Percentiles rank a stretch among this genome's conserved stretches.
These are phyloP conservation scores for Cyrtorhinus lividipennis DNA, from an alignment of 1,140 invertebrate genomes.

Conservation along the genomic window DNA sequence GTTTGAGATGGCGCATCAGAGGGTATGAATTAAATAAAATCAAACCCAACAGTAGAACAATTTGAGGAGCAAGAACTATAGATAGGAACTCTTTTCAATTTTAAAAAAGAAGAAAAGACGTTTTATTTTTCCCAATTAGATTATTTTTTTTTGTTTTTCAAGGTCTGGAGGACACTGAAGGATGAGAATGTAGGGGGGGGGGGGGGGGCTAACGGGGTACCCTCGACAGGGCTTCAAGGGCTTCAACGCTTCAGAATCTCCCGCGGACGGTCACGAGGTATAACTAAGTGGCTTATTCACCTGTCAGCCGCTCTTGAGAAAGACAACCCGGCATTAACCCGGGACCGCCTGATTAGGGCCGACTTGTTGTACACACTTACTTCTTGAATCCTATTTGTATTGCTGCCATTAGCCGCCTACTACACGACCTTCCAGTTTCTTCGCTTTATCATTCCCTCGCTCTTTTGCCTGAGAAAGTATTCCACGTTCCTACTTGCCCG, in stretches of 20 bases:
- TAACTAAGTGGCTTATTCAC: constrained; percentile 13
- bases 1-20: too few relatives aligned
- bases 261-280: constrained; percentile 10
- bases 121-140: not conserved
- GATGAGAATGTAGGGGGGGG: not conserved
- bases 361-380: constrained; percentile 13
- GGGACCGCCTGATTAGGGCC: constrained; percentile 5
- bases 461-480: not conserved
- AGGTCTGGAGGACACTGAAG: not conserved
- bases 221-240: constrained; percentile 1
- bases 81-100: too few relatives aligned
- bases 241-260: not conserved
- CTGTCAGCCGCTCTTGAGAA: constrained; percentile 1
- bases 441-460: not conserved
- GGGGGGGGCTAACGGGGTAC: not conserved
- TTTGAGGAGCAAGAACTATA: too few relatives aligned
- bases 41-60: too few relatives aligned
- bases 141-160: not conserved
- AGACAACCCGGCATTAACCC: constrained; percentile 11
- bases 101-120: too few relatives aligned
- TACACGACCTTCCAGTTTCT: constrained; percentile 5
- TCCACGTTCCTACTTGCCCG: not conserved
- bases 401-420: constrained; percentile 11
- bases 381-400: constrained; percentile 12
- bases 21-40: too few relatives aligned